A percentile compares a stretch with the other conserved stretches of the same genome.
Conservation (phyloP, 1,140 invertebrate genomes). For the Drosophila mojavensis region DNA sequence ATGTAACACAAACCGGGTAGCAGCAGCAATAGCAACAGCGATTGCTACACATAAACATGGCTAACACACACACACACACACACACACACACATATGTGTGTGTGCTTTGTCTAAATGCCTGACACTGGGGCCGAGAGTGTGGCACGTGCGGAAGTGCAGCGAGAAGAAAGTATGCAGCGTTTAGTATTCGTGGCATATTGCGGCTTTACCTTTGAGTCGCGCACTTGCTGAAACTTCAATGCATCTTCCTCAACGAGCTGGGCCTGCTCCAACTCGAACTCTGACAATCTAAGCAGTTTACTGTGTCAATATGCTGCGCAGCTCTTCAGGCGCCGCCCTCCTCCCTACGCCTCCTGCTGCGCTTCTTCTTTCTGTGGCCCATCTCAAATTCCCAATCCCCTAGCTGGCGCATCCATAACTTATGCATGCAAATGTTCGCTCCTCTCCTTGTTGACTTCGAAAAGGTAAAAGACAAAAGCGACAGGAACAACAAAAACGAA, state of each 20-base stretch:
- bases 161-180: slow-evolving; percentile 45
- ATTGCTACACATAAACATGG: slow-evolving; percentile 25
- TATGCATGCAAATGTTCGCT: slow-evolving; percentile 73
- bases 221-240: slow-evolving; percentile 63
- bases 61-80: slow-evolving; percentile 24
- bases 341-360: background rate
- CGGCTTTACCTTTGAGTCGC: slow-evolving; percentile 53
- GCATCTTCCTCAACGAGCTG: slow-evolving; percentile 51
- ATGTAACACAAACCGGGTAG: slow-evolving; percentile 18
- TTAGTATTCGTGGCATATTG: slow-evolving; percentile 52
- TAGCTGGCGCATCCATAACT: slow-evolving; percentile 61
- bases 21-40: slow-evolving; percentile 12
- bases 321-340: slow-evolving; percentile 46
- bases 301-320: slow-evolving; percentile 79
- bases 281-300: slow-evolving; percentile 81
- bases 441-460: slow-evolving; percentile 55
- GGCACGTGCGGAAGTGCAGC: slow-evolving; percentile 23
- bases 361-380: background rate
- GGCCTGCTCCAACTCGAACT: slow-evolving; percentile 64
- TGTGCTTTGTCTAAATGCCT: background rate
- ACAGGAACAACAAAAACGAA: slow-evolving; percentile 4
- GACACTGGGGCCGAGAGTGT: background rate
- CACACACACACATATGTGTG: slow-evolving; percentile 9
- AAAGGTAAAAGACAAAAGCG: slow-evolving; percentile 68
- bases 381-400: slow-evolving; percentile 24